phyloP scores from a whole-genome alignment of 2,888 invertebrate species.

The Cheilosia pagana region DNA sequence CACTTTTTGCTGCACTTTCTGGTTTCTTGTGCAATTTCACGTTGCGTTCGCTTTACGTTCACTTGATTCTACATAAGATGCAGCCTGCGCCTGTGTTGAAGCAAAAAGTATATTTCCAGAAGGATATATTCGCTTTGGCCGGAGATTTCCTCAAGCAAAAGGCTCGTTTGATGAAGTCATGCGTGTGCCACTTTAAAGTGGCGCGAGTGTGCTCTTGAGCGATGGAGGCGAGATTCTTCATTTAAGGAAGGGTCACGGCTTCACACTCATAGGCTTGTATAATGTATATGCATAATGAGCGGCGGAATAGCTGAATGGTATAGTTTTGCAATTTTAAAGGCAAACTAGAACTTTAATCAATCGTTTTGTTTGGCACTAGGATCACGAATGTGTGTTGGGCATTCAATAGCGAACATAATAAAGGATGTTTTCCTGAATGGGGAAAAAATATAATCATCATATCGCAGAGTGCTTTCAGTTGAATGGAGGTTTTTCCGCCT shows the following conservation, averaged over 20 bases:
- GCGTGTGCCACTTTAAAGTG: constrained; percentile 72
- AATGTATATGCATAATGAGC: constrained; percentile 38
- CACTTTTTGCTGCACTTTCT: constrained; percentile 31
- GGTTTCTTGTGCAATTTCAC: constrained; percentile 35
- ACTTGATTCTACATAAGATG: constrained; percentile 46
- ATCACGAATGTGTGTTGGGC: constrained; percentile 45
- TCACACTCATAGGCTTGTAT: no score
- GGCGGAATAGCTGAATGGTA: constrained; percentile 33
- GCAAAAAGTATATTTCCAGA: constrained; percentile 26
- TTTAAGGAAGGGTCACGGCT: constrained; percentile 46
- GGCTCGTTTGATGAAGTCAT: constrained; percentile 67
- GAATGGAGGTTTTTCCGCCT: constrained; percentile 65
- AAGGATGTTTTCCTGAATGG: constrained; percentile 63
- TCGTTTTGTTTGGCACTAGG: constrained; percentile 32
- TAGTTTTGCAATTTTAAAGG: constrained; percentile 36
- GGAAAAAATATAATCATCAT: constrained; percentile 60
- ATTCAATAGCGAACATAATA: constrained; percentile 26
- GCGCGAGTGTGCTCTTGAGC: constrained; percentile 23
- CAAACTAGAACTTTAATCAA: constrained; percentile 52
- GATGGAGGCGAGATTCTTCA: constrained; percentile 6
- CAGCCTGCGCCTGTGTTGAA: constrained; percentile 15
- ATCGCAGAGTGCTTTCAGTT: constrained; percentile 56
- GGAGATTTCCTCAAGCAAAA: constrained; percentile 46
- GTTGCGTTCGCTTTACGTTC: constrained; percentile 45
- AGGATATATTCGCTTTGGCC: constrained; percentile 53